Evolutionary conservation across 2,113 vertebrate species (phyloP), one percentile per base, ranked within the genome.

Genomic region (Bubalus kerabau): DNA sequence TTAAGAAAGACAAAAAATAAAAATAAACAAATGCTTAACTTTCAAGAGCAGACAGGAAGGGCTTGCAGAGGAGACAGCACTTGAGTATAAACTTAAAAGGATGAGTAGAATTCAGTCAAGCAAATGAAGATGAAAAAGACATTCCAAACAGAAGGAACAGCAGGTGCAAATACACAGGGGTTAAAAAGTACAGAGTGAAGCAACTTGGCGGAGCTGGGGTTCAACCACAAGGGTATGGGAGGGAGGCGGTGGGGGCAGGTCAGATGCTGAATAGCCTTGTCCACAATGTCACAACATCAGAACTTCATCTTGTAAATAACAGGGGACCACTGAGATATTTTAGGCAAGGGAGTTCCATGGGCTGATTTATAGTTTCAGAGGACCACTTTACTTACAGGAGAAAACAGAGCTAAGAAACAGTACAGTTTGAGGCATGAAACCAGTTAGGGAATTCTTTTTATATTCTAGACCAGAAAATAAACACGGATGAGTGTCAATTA

Each of bases 271-370:
- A 85, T 13, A 19, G 90, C 48, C 87, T 94, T 46, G 64, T 86
- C 40, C 76, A 60, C 60, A 21, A 64, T 1, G 24, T 52, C 54
- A 95, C 76, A 46, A 26, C 28, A 57, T 85, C 91, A 94, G 23
- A 88, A 81, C 90, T 48, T 91, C 91, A 96, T 87, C 91, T 85
- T 90, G 23, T 48, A 96, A 90, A 74, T 50, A 92, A 87, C 43
- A 94, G 64, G 64, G 67, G 56, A 91, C 52, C 62, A 10, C 24
- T 13, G n/a, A 83, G 60, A n/a, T 81, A 85, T 85, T 81, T 76
- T 71, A 96, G 90, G 85, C 81, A 14, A 96, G 84, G 21, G 54
- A 52, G 32, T 78, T 19, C 85, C 24, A 6, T 5, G 7, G 56
- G 32, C 43, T 90, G 74, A 9, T 48, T n/a, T 85, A 62, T 10